Conservation (phyloP, 2,888 invertebrate genomes). For the Tuta absoluta region DNA sequence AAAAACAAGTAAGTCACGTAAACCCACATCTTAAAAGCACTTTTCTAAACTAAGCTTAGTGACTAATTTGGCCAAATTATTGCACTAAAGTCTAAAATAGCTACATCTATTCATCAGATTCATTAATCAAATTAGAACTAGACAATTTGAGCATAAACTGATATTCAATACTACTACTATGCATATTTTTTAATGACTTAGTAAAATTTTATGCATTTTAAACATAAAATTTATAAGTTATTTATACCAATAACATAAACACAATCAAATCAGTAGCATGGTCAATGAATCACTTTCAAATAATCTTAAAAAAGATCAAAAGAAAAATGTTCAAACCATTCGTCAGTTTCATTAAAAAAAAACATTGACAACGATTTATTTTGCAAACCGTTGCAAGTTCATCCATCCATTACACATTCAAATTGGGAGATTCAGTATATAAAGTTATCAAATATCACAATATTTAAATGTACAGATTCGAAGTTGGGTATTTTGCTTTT, state of each 20-base stretch:
- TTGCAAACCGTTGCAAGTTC: not conserved
- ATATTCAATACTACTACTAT: not conserved
- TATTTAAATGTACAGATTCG: not conserved
- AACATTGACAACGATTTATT: slow-evolving; percentile 5
- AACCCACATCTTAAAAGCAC: no score
- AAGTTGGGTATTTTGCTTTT: not conserved
- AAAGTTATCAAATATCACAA: not conserved
- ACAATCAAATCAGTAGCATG: not conserved
- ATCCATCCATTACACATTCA: slow-evolving; percentile 7
- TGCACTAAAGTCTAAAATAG: slow-evolving; percentile 55
- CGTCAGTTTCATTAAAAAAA: not conserved
- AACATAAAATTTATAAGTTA: not conserved
- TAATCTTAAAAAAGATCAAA: slow-evolving; percentile 1
- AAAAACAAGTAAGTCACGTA: no score
- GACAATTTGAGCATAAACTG: not conserved
- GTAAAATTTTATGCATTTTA: not conserved
- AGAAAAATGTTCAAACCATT: not conserved
- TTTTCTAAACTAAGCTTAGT: slow-evolving; percentile 30
- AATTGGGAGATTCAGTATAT: not conserved
- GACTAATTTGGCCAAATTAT: slow-evolving; percentile 63
- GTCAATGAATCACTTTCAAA: not conserved
- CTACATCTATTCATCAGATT: slow-evolving; percentile 36
- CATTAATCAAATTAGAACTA: slow-evolving; percentile 1
- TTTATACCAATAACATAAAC: not conserved
- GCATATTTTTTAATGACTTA: not conserved